Base-by-base conservation (phyloP, 2,797 vertebrate species). In the Rhinella marina region DNA sequence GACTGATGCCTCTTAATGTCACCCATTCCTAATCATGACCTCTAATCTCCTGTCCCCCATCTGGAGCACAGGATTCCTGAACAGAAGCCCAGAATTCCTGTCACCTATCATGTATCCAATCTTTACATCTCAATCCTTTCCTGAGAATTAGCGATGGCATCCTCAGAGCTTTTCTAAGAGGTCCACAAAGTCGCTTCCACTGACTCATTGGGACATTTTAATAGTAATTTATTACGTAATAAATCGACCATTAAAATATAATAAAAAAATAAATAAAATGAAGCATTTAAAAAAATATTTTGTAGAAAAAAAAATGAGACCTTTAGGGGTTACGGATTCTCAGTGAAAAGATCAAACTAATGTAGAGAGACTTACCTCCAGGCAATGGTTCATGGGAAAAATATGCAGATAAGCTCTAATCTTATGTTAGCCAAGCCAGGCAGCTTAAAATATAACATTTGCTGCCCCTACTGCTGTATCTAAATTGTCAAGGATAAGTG, bases 91-190 rank as follows among this genome's bases (percentile, higher is more conserved):
- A 48, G 32, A 72, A 14, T 29, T 13, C 5, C 13, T 68, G 29
- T 73, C 29, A 41, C 70, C 32, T 41, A 73, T 73, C 70, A 73
- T 21, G 32, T 73, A 73, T 73, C 66, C 19, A 70, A 70, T 29
- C 29, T 72, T 4, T 32, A 19, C 7, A 17, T 41, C 27, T 17
- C 62, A 16, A 72, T 41, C 14, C 16, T 32, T 32, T 41, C 25
- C 14, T 68, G 11, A 68, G 25, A 29, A 68, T 68, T 68, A 16
- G 66, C 8, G 41, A 72, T 29, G 14, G 12, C n/a, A 68, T 72
- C 9, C 25, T 16, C 64, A 29, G 64, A 59, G 17, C 17, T 1
- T 66, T 11, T 13, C 25, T 27, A 5, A 27, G 64, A 27, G 11
- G 64, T 13, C 27, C 27, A 70, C 17, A 32, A 27, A 70, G 14